phyloP scores from a whole-genome alignment of 2,113 vertebrate species.

The Semnornis frantzii region DNA sequence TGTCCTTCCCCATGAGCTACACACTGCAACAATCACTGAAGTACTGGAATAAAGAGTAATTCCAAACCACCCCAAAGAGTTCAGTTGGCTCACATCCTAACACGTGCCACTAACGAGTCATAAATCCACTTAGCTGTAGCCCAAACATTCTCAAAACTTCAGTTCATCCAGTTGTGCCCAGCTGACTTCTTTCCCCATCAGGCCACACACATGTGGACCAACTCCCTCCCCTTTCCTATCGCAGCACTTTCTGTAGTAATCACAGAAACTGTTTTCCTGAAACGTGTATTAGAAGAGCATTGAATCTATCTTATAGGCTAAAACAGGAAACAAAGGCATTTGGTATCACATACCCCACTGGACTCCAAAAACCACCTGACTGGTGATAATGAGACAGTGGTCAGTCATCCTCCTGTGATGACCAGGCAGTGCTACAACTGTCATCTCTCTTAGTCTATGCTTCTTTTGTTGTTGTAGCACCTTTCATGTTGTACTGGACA shows the following conservation, averaged over 20 bases:
- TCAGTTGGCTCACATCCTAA: not conserved
- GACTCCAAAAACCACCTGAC: not conserved
- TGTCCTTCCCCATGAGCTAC: not conserved
- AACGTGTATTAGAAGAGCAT: not conserved
- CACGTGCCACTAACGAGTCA: not conserved
- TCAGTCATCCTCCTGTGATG: accelerated
- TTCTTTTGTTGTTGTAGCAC: not conserved
- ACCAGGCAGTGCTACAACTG: not conserved
- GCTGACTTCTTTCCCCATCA: not conserved
- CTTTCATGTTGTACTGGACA: not conserved
- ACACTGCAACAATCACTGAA: not conserved
- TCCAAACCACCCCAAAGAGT: accelerated
- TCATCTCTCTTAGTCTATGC: not conserved
- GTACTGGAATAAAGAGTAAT: not conserved
- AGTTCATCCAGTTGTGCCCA: not conserved
- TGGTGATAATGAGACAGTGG: not conserved
- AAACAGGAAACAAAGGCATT: not conserved
- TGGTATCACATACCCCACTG: accelerated
- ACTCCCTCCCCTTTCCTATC: constrained; percentile 47
- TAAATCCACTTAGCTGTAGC: not conserved
- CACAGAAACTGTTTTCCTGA: constrained; percentile 26
- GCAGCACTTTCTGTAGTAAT: not conserved
- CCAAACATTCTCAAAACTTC: not conserved
- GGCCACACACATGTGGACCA: not conserved
- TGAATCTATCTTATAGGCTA: constrained; percentile 1